Conservation (phyloP, 2,888 invertebrate species). For the Athalia circularis region DNA sequence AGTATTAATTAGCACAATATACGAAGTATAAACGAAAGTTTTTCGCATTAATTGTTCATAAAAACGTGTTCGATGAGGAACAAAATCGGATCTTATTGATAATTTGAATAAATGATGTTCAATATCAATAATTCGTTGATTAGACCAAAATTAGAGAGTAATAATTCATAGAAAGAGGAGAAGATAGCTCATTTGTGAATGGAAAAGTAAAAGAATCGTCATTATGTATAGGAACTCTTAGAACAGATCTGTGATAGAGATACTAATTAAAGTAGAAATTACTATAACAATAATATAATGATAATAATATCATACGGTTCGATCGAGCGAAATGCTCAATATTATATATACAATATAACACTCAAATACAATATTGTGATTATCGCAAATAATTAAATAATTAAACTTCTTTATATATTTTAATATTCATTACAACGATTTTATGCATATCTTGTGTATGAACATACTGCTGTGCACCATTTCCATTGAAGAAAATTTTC, state of each 20-base stretch:
- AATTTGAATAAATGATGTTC: too few species aligned
- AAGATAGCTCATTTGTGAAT: neutral
- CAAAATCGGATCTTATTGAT: too few species aligned
- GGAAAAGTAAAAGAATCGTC: neutral
- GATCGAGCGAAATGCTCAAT: conserved; percentile 32
- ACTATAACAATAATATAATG: neutral
- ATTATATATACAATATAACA: neutral
- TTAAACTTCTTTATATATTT: neutral
- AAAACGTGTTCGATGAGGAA: too few species aligned
- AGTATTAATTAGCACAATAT: too few species aligned
- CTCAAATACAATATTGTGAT: neutral
- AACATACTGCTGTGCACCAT: neutral
- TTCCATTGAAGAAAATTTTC: neutral
- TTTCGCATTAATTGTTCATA: too few species aligned
- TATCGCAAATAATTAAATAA: conserved; percentile 6
- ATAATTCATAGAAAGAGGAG: neutral
- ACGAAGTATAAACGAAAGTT: too few species aligned
- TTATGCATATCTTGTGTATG: neutral
- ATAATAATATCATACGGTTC: conserved; percentile 1
- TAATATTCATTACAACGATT: neutral
- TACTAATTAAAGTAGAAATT: conserved; percentile 32
- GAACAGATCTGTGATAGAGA: conserved; percentile 55
- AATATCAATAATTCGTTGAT: too few species aligned
- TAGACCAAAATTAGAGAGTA: neutral
- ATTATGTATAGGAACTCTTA: conserved; percentile 30